These are phyloP conservation scores for Trachelus iudaicus DNA, from an alignment of 2,888 invertebrate genomes.

Conservation along the genomic window DNA sequence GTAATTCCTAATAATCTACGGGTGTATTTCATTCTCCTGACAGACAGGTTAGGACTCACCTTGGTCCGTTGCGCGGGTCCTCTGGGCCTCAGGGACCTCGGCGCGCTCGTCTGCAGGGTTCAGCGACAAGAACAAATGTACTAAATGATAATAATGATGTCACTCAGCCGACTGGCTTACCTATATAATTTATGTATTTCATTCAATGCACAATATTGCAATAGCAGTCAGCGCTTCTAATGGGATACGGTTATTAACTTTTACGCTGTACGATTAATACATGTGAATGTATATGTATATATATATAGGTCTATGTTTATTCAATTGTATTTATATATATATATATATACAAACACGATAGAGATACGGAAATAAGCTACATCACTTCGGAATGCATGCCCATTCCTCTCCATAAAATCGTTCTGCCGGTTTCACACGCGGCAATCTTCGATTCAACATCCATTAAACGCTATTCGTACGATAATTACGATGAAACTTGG, in stretches of 20 bases:
- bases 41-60: slow-evolving; percentile 53
- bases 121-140: slow-evolving; percentile 81
- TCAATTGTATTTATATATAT: background rate
- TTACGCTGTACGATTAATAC: background rate
- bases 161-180: slow-evolving; percentile 54
- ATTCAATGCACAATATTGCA: slow-evolving; percentile 27
- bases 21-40: background rate
- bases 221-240: slow-evolving; percentile 20
- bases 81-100: slow-evolving; percentile 58
- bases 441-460: background rate
- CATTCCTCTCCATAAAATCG: background rate
- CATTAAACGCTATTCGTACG: background rate
- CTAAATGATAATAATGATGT: slow-evolving; percentile 70
- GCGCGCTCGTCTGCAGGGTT: slow-evolving; percentile 73
- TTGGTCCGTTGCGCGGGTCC: slow-evolving; percentile 67
- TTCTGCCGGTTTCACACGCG: background rate
- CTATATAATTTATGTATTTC: slow-evolving; percentile 41
- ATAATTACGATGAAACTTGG: background rate
- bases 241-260: slow-evolving; percentile 14
- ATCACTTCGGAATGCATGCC: background rate
- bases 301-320: background rate
- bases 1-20: too few species aligned
- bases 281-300: background rate
- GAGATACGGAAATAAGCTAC: background rate
- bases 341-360: background rate